Base-by-base conservation (phyloP, 1,140 invertebrate genomes). In the Drosophila ananassae region DNA sequence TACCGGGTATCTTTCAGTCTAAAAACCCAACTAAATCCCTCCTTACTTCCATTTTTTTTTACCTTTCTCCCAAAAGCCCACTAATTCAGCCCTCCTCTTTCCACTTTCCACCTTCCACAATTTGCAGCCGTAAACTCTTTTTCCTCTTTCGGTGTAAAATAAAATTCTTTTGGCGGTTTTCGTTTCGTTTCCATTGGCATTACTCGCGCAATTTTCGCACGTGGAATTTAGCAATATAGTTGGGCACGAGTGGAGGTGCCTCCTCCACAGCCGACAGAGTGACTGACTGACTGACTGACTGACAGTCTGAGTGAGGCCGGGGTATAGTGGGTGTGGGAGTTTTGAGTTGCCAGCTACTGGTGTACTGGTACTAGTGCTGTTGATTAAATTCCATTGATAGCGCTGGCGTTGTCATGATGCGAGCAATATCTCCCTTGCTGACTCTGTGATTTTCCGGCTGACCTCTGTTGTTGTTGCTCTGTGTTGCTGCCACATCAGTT, bases 361-460 rank as follows among this genome's bases (percentile, higher is more conserved):
- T 41, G 10, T 39, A n/a, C 37, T n/a, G 37, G 9, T 39, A 12
- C 1, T 41, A 12, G 37, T 84, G 80, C 72, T 77, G 82, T 85
- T 85, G 82, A 85, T 85, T 85, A 85, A 85, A 85, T 85, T 85
- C 81, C 81, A 77, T 77, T 89, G 82, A 82, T 87, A 77, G 58
- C 73, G 64, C 68, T 64, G 48, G 25, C 66, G 58, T 69, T 80
- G 79, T 81, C 77, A 82, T 82, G 78, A 75, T 66, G 46, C 50
- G 50, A 55, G 44, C 44, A 39, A 44, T 48, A 34, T 50, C 47
- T 52, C 44, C 39, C 51, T 22, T 39, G 57, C 68, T 62, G 56
- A 50, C 67, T 69, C 64, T 48, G 82, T 85, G 81, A 85, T 85
- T 85, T 85, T 85, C 78, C 78, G 64, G 68, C 67, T 85, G 82